A percentile compares a stretch with the other conserved stretches of the same genome.
Conservation (phyloP, 2,797 vertebrate genomes). For the Caiman crocodilus region DNA sequence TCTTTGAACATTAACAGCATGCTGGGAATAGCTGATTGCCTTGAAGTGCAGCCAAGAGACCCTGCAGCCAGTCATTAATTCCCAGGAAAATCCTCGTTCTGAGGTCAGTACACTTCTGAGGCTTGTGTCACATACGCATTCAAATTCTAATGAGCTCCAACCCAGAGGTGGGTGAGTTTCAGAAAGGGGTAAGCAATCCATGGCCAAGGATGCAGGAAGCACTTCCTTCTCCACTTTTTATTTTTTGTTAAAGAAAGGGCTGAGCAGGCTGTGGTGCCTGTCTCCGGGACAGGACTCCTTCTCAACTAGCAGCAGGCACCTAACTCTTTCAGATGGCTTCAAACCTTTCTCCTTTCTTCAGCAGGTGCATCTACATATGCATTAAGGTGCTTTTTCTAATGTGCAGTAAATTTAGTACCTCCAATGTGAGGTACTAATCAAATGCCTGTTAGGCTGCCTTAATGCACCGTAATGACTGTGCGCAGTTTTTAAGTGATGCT, state of each 20-base stretch:
- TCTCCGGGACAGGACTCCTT: neutral
- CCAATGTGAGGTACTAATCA: no score
- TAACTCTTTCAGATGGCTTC: neutral
- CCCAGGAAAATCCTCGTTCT: neutral
- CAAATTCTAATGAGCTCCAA: constrained; percentile 36
- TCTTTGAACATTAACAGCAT: constrained; percentile 25
- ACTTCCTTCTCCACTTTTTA: neutral
- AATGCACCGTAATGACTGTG: no score
- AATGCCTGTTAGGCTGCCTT: no score
- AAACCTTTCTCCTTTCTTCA: neutral
- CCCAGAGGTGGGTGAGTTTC: constrained; percentile 36
- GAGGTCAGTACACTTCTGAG: neutral
- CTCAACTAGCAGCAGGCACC: neutral
- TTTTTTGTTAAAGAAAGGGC: neutral
- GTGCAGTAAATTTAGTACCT: no score
- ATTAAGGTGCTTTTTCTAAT: no score
- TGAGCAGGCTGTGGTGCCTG: neutral
- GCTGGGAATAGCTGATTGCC: constrained; percentile 28
- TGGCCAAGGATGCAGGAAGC: constrained; percentile 19
- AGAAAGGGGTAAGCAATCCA: neutral
- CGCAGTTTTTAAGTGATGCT: no score
- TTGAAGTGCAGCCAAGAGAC: constrained; percentile 7
- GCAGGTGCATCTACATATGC: no score
- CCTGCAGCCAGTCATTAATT: neutral
- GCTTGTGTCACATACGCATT: constrained; percentile 32